phyloP scores from a whole-genome alignment of 2,113 vertebrate genomes.

The Microtus richardsoni region DNA sequence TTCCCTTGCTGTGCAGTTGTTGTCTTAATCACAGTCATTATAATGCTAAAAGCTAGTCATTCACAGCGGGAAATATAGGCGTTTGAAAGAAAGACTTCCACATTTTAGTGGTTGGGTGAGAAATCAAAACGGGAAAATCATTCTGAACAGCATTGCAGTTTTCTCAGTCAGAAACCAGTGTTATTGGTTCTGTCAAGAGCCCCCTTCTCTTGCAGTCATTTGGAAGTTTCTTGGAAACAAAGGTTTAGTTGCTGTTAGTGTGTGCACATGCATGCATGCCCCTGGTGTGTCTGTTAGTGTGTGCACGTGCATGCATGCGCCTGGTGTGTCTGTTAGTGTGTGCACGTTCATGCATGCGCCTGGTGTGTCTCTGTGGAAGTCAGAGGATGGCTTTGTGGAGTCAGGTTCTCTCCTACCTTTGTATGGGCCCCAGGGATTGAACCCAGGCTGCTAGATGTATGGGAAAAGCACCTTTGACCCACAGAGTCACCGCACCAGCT shows the following conservation, averaged over 20 bases:
- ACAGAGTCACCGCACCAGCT: neutral
- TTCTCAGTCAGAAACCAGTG: neutral
- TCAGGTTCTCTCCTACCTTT: neutral
- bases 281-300: neutral
- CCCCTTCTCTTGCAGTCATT: neutral
- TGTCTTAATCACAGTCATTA: neutral
- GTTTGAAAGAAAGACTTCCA: neutral
- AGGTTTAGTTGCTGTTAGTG: neutral
- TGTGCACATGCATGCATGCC: neutral
- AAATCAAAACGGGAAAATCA: neutral
- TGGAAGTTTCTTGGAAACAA: neutral
- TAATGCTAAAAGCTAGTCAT: neutral
- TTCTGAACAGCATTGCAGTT: neutral
- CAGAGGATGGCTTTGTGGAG: neutral
- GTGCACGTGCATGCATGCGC: rapidly evolving
- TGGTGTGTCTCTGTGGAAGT: neutral
- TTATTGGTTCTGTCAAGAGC: neutral
- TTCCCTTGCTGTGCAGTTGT: neutral
- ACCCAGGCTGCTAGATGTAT: neutral
- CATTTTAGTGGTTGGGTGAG: neutral
- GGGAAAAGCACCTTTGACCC: neutral
- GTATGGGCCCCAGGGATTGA: neutral
- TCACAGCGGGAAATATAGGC: neutral
- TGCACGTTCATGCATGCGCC: rapidly evolving
- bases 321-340: neutral